Conservation (phyloP, 2,888 invertebrate species). For the Dorcus parallelipipedus region DNA sequence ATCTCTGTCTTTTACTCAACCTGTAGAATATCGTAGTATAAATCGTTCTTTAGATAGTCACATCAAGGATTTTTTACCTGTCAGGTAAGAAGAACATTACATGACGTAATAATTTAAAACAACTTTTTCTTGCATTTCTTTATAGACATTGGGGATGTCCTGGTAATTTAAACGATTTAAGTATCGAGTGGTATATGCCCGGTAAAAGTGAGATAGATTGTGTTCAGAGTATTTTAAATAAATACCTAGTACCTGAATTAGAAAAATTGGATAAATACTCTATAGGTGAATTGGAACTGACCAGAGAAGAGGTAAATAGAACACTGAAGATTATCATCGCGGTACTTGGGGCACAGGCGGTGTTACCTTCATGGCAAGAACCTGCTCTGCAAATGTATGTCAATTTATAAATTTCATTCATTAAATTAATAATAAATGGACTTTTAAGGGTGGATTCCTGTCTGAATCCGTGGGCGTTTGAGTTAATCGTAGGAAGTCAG, state of each 20-base stretch:
- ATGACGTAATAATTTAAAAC: slow-evolving; percentile 1
- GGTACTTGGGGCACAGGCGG: slow-evolving; percentile 61
- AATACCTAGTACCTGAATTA: slow-evolving; percentile 65
- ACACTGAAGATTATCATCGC: slow-evolving; percentile 66
- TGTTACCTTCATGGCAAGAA: slow-evolving; percentile 71
- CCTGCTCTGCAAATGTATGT: slow-evolving; percentile 57
- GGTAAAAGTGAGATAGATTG: slow-evolving; percentile 63
- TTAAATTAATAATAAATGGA: slow-evolving; percentile 16
- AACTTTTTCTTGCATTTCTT: slow-evolving; percentile 10
- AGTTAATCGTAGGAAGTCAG: slow-evolving; percentile 51
- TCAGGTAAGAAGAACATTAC: slow-evolving; percentile 46
- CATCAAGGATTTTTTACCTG: slow-evolving; percentile 66
- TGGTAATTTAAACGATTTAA: slow-evolving; percentile 61
- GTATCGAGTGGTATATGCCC: slow-evolving; percentile 77
- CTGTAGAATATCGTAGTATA: slow-evolving; percentile 62
- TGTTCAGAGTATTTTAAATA: slow-evolving; percentile 62
- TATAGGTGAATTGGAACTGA: slow-evolving; percentile 52
- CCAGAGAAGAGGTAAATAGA: slow-evolving; percentile 65
- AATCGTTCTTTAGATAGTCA: slow-evolving; percentile 60
- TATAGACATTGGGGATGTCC: slow-evolving; percentile 76
- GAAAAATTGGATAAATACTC: slow-evolving; percentile 57
- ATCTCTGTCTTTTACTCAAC: slow-evolving; percentile 60
- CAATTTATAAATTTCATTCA: neutral
- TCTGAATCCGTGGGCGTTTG: slow-evolving; percentile 55
- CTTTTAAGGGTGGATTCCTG: slow-evolving; percentile 56